Percentiles rank a stretch among this genome's conserved stretches.
These are phyloP conservation scores for Lophius piscatorius DNA, from an alignment of 2,113 vertebrate genomes.

Conservation along the genomic window DNA sequence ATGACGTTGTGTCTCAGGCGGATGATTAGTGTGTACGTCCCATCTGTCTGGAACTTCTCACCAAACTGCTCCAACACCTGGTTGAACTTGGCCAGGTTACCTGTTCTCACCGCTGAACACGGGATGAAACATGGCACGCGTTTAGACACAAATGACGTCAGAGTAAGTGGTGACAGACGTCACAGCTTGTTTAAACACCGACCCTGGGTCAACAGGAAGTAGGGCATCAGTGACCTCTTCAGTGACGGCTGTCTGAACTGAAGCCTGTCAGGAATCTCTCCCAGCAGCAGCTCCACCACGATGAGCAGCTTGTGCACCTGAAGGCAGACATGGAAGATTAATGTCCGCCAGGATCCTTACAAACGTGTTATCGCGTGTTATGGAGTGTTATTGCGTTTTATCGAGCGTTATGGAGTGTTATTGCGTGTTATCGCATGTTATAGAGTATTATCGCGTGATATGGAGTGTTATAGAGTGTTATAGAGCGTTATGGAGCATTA, in stretches of 20 bases:
- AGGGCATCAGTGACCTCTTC: conserved; percentile 96
- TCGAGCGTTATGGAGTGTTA: too few species aligned
- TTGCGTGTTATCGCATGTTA: too few species aligned
- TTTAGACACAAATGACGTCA: too few species aligned
- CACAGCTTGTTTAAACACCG: conserved; percentile 12
- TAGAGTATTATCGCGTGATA: too few species aligned
- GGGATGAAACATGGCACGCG: neutral
- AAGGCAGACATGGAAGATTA: too few species aligned
- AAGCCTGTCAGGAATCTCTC: conserved; percentile 96
- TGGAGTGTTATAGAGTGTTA: neutral
- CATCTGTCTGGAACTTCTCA: conserved; percentile 96
- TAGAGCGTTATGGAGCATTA: neutral
- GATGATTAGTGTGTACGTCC: conserved; percentile 98
- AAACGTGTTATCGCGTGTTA: too few species aligned
- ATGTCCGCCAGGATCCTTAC: too few species aligned
- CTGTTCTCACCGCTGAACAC: conserved; percentile 89
- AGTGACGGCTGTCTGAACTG: conserved; percentile 97
- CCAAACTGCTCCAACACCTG: conserved; percentile 95
- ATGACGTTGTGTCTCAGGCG: conserved; percentile 97
- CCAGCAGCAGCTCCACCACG: conserved; percentile 93
- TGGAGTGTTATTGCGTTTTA: too few species aligned
- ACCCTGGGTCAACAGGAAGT: conserved; percentile 98
- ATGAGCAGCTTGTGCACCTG: conserved; percentile 98
- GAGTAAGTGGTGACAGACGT: too few species aligned
- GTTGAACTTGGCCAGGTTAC: conserved; percentile 97